Percentiles rank a stretch among this genome's conserved stretches.
Conservation (phyloP, 2,113 vertebrate genomes). For the Charina bottae region DNA sequence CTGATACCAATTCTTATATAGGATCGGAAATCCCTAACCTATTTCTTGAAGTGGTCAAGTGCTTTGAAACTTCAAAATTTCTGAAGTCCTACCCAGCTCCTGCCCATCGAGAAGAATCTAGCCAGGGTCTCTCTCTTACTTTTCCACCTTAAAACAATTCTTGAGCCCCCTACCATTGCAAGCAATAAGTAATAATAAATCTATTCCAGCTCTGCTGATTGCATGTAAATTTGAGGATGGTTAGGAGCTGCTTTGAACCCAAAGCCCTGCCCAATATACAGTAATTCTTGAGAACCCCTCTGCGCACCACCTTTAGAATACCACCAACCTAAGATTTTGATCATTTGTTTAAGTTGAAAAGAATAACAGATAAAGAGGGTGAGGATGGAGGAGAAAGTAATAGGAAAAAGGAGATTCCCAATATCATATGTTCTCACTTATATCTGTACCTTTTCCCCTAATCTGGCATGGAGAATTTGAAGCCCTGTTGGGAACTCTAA, state of each 20-base stretch:
- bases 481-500: neutral
- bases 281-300: neutral
- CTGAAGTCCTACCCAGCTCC: neutral
- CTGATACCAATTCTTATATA: neutral
- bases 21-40: neutral
- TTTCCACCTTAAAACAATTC: neutral
- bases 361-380: neutral
- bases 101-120: neutral
- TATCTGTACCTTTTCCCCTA: neutral
- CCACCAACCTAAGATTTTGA: neutral
- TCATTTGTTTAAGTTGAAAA: neutral
- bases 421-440: neutral
- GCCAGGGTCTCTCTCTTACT: neutral
- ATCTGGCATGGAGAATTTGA: neutral
- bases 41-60: neutral
- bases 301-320: neutral
- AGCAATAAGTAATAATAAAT: neutral
- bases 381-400: no score
- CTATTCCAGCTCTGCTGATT: neutral
- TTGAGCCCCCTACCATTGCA: neutral
- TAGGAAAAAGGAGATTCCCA: neutral
- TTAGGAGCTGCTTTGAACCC: neutral
- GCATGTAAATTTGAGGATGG: neutral
- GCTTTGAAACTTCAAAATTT: neutral
- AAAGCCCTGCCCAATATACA: neutral